Percentiles rank a stretch among this genome's conserved stretches.
phyloP scores from a whole-genome alignment of 2,797 vertebrate species.

The Merluccius polli region DNA sequence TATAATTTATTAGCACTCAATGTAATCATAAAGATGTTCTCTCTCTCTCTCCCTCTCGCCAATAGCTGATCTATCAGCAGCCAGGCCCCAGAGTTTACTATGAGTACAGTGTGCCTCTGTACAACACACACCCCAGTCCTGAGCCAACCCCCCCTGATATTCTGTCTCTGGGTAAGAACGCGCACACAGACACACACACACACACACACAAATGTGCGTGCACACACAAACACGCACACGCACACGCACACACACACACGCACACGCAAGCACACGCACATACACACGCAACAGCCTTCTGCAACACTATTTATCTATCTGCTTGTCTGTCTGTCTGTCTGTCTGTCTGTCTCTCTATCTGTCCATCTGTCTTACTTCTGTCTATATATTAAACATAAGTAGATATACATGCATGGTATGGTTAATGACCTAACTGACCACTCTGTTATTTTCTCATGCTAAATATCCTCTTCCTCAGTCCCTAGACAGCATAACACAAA shows the following conservation, averaged over 20 bases:
- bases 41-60: conserved; percentile 1
- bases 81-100: conserved; percentile 64
- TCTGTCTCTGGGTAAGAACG: conserved; percentile 53
- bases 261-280: conserved; percentile 14
- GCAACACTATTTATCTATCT: too few relatives aligned
- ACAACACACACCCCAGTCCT: conserved; percentile 34
- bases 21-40: neutral
- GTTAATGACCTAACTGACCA: conserved; percentile 15
- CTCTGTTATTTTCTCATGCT: conserved; percentile 22
- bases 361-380: neutral
- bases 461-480: conserved; percentile 19
- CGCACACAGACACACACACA: neutral
- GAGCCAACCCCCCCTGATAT: conserved; percentile 42
- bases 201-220: conserved; percentile 1
- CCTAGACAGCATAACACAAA: conserved; percentile 31
- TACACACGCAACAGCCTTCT: conserved; percentile 6
- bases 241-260: conserved; percentile 1
- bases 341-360: neutral
- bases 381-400: conserved; percentile 1
- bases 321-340: neutral
- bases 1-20: neutral
- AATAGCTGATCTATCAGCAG: conserved; percentile 75
- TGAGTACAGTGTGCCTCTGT: conserved; percentile 64
- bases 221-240: neutral
- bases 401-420: neutral